Conservation (phyloP, 2,888 invertebrate genomes). For the Phaonia tiefii region DNA sequence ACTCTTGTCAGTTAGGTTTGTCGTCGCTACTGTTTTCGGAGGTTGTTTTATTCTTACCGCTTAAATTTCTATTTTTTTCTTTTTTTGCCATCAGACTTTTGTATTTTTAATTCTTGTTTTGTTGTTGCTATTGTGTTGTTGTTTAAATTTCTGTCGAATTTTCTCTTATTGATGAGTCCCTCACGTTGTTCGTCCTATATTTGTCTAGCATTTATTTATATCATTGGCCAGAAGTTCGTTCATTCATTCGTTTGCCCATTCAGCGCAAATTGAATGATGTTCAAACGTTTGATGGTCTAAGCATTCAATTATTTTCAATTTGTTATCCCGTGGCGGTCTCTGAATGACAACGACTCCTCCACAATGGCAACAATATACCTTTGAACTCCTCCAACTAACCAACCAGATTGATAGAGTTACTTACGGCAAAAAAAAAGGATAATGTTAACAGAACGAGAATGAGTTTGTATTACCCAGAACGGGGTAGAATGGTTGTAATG, state of each 20-base stretch:
- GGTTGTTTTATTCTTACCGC: too few relatives aligned
- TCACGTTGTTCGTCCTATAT: slow-evolving; percentile 24
- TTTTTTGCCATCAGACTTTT: too few relatives aligned
- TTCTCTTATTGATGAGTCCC: too few relatives aligned
- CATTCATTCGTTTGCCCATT: too few relatives aligned
- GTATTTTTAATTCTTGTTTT: too few relatives aligned
- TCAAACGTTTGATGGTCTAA: slow-evolving; percentile 66
- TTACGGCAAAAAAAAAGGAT: slow-evolving; percentile 51
- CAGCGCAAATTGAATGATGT: slow-evolving; percentile 27
- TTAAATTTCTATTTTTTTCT: too few relatives aligned
- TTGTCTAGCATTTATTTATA: slow-evolving; percentile 22
- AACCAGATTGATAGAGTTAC: slow-evolving; percentile 26
- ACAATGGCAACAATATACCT: slow-evolving; percentile 16
- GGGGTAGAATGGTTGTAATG: background rate
- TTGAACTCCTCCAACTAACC: too few relatives aligned
- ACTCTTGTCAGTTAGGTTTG: too few relatives aligned
- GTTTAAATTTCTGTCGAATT: too few relatives aligned
- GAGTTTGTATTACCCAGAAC: background rate
- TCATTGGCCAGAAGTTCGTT: slow-evolving; percentile 1
- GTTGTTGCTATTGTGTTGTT: too few relatives aligned
- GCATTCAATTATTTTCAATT: slow-evolving; percentile 75
- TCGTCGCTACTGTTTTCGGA: too few relatives aligned
- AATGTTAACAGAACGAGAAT: slow-evolving; percentile 37
- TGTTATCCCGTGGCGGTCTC: slow-evolving; percentile 70
- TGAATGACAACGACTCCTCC: slow-evolving; percentile 47